phyloP scores from a whole-genome alignment of 2,797 vertebrate genomes.

The Danio aesculapii region DNA sequence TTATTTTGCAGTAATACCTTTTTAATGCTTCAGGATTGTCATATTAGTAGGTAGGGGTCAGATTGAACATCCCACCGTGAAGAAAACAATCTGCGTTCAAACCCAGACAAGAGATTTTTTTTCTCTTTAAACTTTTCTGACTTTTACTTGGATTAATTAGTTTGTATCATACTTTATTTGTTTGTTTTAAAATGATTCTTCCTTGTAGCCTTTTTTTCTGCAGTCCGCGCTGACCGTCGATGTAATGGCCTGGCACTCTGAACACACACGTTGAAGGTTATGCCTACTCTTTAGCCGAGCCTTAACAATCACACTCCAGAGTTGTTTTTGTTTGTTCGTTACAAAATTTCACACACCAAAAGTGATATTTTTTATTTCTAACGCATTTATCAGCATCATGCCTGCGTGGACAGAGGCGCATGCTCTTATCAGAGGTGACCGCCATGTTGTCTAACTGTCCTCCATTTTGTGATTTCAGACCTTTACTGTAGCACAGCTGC shows the following conservation, averaged over 20 bases:
- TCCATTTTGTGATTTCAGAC: conserved; percentile 82
- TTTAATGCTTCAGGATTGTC: not conserved
- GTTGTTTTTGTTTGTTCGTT: conserved; percentile 8
- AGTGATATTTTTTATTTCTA: not conserved
- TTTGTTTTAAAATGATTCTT: conserved; percentile 4
- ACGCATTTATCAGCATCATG: not conserved
- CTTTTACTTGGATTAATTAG: not conserved
- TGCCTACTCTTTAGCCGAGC: conserved; percentile 27
- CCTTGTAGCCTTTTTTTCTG: conserved; percentile 19
- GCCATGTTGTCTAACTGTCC: conserved; percentile 81
- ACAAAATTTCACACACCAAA: conserved; percentile 13
- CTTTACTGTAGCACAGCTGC: conserved; percentile 58
- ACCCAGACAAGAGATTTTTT: not conserved
- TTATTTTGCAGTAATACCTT: not conserved
- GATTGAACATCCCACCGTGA: not conserved
- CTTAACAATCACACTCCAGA: conserved; percentile 16
- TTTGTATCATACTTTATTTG: conserved; percentile 15
- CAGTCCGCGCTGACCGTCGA: not conserved
- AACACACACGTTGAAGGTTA: conserved; percentile 36
- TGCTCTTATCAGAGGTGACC: conserved; percentile 63
- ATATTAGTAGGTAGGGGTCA: not conserved
- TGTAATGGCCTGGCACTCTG: conserved; percentile 33
- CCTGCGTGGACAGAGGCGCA: conserved; percentile 11
- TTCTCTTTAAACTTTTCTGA: not conserved
- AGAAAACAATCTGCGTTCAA: conserved; percentile 1